phyloP scores from a whole-genome alignment of 2,113 vertebrate species.

The Nerophis ophidion region DNA sequence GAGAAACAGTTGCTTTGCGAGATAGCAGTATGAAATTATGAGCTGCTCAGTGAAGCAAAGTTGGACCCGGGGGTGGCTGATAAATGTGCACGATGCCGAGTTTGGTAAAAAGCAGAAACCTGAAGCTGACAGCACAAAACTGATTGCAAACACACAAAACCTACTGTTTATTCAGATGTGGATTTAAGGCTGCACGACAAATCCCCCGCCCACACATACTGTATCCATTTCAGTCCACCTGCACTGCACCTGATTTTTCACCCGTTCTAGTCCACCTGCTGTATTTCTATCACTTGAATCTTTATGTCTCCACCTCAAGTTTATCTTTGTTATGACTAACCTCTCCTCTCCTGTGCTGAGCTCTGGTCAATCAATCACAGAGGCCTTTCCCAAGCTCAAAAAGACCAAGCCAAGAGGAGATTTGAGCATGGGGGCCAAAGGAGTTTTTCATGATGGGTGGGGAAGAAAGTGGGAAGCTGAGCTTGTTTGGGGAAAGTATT shows the following conservation, averaged over 20 bases:
- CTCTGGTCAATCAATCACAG: conserved; percentile 7
- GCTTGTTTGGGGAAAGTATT: conserved; percentile 17
- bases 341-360: neutral
- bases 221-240: conserved; percentile 18
- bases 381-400: conserved; percentile 8
- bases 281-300: neutral
- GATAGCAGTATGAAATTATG: neutral
- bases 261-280: conserved; percentile 31
- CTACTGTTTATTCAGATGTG: neutral
- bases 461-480: conserved; percentile 13
- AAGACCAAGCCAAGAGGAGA: conserved; percentile 6
- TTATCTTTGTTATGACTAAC: neutral
- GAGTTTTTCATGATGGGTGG: conserved; percentile 20
- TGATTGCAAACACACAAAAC: conserved; percentile 1
- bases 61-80: neutral
- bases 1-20: neutral
- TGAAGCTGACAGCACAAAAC: neutral
- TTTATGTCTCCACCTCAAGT: conserved; percentile 6
- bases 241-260: conserved; percentile 34
- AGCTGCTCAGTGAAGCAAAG: neutral
- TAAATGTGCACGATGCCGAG: neutral
- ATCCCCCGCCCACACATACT: conserved; percentile 3
- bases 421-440: conserved; percentile 4
- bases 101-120: neutral
- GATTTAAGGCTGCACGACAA: conserved; percentile 7